Base-by-base conservation (phyloP, 2,797 vertebrate species). In the Tangara arthus region DNA sequence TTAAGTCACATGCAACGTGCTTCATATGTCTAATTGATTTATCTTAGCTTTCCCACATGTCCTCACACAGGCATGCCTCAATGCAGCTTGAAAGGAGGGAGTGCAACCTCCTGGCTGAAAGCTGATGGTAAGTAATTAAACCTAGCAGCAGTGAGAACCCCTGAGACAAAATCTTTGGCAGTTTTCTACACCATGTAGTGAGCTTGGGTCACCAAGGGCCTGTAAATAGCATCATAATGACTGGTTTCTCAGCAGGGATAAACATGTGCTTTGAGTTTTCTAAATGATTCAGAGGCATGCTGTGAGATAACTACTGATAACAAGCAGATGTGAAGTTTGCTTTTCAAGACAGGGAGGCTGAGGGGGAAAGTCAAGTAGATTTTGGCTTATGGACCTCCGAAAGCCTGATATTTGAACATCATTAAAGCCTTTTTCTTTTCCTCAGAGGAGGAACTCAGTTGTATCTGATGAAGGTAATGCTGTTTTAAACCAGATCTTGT, bases 231-330 rank as follows among this genome's bases (percentile, higher is more conserved):
- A 90, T 82, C 39, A 96, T 97, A 97, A 97, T 98, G 95, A 95
- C 97, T 95, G 94, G 96, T 94, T 97, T 94, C 97, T 93, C 97
- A 80, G 94, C 97, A 94, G 97, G 94, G 95, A 96, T 95, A 95
- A 97, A 97, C 98, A 98, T 98, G 96, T 98, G 98, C 98, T 97
- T 97, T 97, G 93, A 97, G 96, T 98, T 97, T 98, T 95, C 96
- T 97, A 97, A 98, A 98, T 98, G 98, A 98, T 97, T 97, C 96
- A 97, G 97, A 89, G 95, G 81, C 97, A 55, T 82, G 72, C 98
- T 96, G 97, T 64, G 95, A 97, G 97, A 97, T 97, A 97, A 98
- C 94, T 95, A 97, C 96, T 97, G 97, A 98, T 97, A 96, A 96
- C 97, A 97, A 98, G 97, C 97, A 98, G 97, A 98, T 98, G 97